phyloP scores from a whole-genome alignment of 1,140 invertebrate species.

The Mylabris phalerata region DNA sequence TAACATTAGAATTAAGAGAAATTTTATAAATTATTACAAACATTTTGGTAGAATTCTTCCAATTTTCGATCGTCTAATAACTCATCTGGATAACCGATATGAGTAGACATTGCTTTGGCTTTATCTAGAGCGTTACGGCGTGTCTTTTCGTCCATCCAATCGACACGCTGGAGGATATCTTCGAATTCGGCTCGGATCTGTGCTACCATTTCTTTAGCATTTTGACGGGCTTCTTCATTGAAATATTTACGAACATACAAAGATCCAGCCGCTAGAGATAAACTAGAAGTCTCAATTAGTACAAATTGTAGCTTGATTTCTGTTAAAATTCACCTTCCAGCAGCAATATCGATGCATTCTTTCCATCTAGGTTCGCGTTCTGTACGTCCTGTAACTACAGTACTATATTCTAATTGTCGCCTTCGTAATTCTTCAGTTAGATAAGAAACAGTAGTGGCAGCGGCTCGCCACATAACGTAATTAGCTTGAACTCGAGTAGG shows the following conservation, averaged over 20 bases:
- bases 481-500: slow-evolving; percentile 59
- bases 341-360: slow-evolving; percentile 48
- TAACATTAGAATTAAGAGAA: slow-evolving; percentile 5
- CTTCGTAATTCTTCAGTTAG: slow-evolving; percentile 49
- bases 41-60: slow-evolving; percentile 44
- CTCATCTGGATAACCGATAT: slow-evolving; percentile 56
- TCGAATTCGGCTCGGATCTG: slow-evolving; percentile 55
- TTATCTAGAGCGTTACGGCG: slow-evolving; percentile 50
- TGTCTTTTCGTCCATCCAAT: slow-evolving; percentile 67
- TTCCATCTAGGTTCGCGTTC: slow-evolving; percentile 52
- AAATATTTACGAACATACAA: slow-evolving; percentile 53
- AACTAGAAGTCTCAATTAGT: slow-evolving; percentile 22
- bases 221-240: slow-evolving; percentile 46
- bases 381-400: slow-evolving; percentile 49
- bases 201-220: slow-evolving; percentile 58
- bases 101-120: slow-evolving; percentile 47
- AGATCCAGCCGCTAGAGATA: slow-evolving; percentile 52
- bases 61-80: slow-evolving; percentile 49
- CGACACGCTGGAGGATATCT: slow-evolving; percentile 52
- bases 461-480: slow-evolving; percentile 56
- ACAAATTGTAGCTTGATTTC: neutral
- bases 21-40: slow-evolving; percentile 18
- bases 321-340: slow-evolving; percentile 35
- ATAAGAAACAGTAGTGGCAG: slow-evolving; percentile 49
- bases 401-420: slow-evolving; percentile 49